Conservation (phyloP, 2,113 vertebrate species). For the Alethe diademata region DNA sequence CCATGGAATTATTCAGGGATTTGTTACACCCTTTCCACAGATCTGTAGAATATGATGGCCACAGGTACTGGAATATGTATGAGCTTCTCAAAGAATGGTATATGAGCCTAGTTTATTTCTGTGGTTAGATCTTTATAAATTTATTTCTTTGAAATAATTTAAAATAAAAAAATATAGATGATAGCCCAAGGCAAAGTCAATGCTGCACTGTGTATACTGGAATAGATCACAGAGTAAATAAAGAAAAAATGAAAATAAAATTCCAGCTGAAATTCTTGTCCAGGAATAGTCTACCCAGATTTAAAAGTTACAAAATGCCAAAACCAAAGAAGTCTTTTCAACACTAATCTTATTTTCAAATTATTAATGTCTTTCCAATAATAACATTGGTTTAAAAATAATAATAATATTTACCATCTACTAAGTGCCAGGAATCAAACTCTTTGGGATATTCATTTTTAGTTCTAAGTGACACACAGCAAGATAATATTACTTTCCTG, state of each 20-base stretch:
- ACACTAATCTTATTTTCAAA: slow-evolving; percentile 52
- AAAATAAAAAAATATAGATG: neutral
- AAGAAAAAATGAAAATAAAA: slow-evolving; percentile 49
- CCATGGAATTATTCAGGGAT: neutral
- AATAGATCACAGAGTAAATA: slow-evolving; percentile 39
- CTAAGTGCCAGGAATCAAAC: slow-evolving; percentile 27
- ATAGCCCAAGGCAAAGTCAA: slow-evolving; percentile 15
- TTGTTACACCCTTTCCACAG: neutral
- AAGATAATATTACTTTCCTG: slow-evolving; percentile 21
- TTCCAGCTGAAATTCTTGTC: slow-evolving; percentile 40
- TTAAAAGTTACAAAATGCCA: slow-evolving; percentile 29
- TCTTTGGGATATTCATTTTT: slow-evolving; percentile 42
- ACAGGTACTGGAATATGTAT: neutral
- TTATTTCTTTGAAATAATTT: neutral
- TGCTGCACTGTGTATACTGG: neutral
- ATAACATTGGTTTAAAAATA: slow-evolving; percentile 55
- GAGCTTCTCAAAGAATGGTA: neutral
- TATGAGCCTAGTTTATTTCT: neutral
- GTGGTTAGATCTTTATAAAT: neutral
- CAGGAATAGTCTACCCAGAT: slow-evolving; percentile 47
- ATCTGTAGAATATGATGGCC: neutral
- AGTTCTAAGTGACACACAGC: slow-evolving; percentile 34
- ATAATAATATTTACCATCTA: slow-evolving; percentile 44
- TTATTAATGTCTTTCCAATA: slow-evolving; percentile 51
- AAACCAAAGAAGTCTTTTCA: slow-evolving; percentile 43